Base-by-base conservation (phyloP, 23 tunicate species). In the Trididemnum clinides region DNA sequence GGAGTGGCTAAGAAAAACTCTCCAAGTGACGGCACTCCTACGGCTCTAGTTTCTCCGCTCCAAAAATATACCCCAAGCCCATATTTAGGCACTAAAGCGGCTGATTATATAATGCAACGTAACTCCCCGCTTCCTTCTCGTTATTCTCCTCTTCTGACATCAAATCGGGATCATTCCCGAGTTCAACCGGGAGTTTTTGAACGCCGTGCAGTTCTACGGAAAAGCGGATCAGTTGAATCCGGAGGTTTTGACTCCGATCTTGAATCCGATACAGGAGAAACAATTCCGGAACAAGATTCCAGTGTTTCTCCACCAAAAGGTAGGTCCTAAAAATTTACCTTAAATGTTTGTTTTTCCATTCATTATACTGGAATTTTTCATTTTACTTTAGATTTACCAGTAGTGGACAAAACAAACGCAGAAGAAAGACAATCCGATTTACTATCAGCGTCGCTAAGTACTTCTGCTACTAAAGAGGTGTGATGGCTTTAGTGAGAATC, bases 191-290 rank as follows among this genome's bases (percentile, higher is more conserved):
- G 66, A 51, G 66, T 51, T 25, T 51, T 51, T 51, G 58, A 21
- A 4, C 36, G 66, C 25, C 51, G 33, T 18, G 18, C 29, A 27
- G 38, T 19, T 10, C 20, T 33, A 5, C 20, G 59, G 50, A 32
- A 57, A 50, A 33, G 73, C 3, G 75, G 80, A 12, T 50, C 39
- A 26, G 33, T 38, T 18, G 87, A 72, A 31, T 51, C 76, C 1
- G 90, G 79, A 64, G 83, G 82, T 29, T 88, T 88, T 73, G 92
- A 88, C 82, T 88, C 92, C 64, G 92, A 88, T 64, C 25, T 88
- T 0, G 91, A 88, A 38, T 54, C 80, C 27, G 82, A 72, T 27
- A 22, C 32, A 31, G 77, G 36, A 3, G 72, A 72, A 39, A 29
- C 34, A 7, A 15, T 10, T 10, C 12, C 54, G 12, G 54, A 7